These are phyloP conservation scores for Drosophila lutescens DNA, from an alignment of 2,888 invertebrate genomes.

Conservation along the genomic window DNA sequence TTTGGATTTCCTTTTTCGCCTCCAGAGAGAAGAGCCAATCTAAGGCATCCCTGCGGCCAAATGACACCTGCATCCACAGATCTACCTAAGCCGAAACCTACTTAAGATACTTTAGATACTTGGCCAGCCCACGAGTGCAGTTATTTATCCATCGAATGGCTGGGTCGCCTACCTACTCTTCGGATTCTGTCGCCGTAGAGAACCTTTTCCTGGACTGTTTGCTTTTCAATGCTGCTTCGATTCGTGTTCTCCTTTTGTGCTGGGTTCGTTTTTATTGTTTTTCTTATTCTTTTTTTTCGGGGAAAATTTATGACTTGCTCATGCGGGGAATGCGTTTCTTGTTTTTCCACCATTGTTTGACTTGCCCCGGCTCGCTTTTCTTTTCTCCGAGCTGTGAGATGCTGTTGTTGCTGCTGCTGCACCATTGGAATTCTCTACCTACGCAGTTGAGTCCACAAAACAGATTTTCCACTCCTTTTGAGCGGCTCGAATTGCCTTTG, in stretches of 20 bases:
- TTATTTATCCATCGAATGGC: constrained; percentile 60
- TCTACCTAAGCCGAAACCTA: constrained; percentile 41
- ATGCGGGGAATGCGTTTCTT: constrained; percentile 71
- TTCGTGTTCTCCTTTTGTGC: constrained; percentile 43
- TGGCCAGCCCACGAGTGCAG: constrained; percentile 40
- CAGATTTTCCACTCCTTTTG: constrained; percentile 35
- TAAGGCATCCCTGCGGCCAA: constrained; percentile 15
- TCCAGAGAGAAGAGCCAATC: no score
- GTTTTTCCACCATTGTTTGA: constrained; percentile 70
- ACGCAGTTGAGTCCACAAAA: constrained; percentile 31
- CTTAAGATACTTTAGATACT: constrained; percentile 42
- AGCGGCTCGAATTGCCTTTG: constrained; percentile 78
- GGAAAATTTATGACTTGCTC: constrained; percentile 73
- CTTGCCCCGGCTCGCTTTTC: constrained; percentile 35
- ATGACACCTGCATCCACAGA: constrained; percentile 47
- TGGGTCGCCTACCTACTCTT: constrained; percentile 24
- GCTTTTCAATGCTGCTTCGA: constrained; percentile 73
- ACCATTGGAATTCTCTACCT: constrained; percentile 48
- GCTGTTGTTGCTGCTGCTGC: constrained; percentile 25
- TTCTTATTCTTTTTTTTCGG: constrained; percentile 50
- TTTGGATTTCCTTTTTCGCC: no score
- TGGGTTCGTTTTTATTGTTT: constrained; percentile 36
- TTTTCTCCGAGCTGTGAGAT: constrained; percentile 47
- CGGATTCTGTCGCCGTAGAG: no score
- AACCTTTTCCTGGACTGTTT: constrained; percentile 67